Percentiles rank a stretch among this genome's conserved stretches.
Conservation (phyloP, 2,888 invertebrate species). For the Argyra leucocephala region DNA sequence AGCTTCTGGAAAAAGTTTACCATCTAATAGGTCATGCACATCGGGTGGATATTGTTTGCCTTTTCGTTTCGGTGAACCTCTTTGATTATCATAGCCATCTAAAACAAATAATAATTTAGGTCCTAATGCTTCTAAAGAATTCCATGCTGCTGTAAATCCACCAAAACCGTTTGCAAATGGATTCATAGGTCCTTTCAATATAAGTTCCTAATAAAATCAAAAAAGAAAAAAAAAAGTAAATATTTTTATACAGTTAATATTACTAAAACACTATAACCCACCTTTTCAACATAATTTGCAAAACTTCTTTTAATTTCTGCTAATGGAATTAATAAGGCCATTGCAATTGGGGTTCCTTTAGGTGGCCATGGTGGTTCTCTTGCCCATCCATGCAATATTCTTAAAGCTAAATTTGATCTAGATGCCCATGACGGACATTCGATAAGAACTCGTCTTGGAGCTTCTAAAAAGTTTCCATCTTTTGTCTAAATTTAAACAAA, state of each 20-base stretch:
- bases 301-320: constrained; percentile 45
- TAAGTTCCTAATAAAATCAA: constrained; percentile 34
- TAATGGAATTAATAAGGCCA: constrained; percentile 47
- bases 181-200: constrained; percentile 40
- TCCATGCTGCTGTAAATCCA: constrained; percentile 43
- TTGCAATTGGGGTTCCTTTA: constrained; percentile 42
- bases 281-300: constrained; percentile 32
- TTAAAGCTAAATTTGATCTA: constrained; percentile 45
- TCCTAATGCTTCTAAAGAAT: constrained; percentile 43
- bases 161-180: constrained; percentile 32
- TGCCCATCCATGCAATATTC: constrained; percentile 50
- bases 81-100: constrained; percentile 45
- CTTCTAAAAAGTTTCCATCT: constrained; percentile 45
- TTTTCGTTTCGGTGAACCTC: constrained; percentile 35
- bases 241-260: background rate
- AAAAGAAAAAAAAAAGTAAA: constrained; percentile 2
- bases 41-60: constrained; percentile 43
- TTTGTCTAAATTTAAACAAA: constrained; percentile 36
- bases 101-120: constrained; percentile 47
- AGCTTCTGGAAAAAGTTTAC: constrained; percentile 47
- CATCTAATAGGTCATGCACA: constrained; percentile 47
- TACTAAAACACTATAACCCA: constrained; percentile 19
- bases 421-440: constrained; percentile 49
- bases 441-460: constrained; percentile 46
- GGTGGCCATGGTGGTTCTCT: constrained; percentile 40